Conservation (phyloP, 2,113 vertebrate species). For the Dipodomys spectabilis region DNA sequence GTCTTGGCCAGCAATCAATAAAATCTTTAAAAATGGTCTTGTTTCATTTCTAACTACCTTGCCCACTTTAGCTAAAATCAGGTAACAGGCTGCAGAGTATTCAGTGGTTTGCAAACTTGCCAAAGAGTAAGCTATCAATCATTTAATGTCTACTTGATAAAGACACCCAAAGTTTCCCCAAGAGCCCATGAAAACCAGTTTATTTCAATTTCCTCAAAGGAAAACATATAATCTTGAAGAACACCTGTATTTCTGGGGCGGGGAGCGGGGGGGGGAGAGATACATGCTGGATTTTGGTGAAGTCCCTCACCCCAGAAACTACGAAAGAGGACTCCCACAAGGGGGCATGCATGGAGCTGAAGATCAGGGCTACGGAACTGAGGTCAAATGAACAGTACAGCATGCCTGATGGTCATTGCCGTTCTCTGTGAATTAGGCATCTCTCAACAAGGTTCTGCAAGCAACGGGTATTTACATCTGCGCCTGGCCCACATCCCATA, state of each 20-base stretch:
- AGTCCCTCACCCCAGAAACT: not conserved
- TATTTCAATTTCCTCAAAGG: constrained; percentile 76
- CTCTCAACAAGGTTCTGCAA: constrained; percentile 53
- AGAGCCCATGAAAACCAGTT: constrained; percentile 76
- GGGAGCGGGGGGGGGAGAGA: constrained; percentile 28
- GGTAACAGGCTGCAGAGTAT: constrained; percentile 59
- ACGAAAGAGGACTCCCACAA: constrained; percentile 53
- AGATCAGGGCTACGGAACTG: constrained; percentile 19
- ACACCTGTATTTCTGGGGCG: constrained; percentile 67
- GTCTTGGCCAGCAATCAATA: not conserved
- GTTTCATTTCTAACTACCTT: constrained; percentile 10
- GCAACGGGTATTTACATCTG: constrained; percentile 82
- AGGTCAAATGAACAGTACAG: constrained; percentile 58
- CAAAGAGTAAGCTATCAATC: constrained; percentile 77
- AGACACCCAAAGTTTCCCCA: constrained; percentile 74
- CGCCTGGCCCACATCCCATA: constrained; percentile 72
- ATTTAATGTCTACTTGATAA: constrained; percentile 81
- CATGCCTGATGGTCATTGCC: constrained; percentile 49
- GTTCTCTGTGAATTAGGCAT: constrained; percentile 47
- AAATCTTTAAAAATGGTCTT: constrained; percentile 37
- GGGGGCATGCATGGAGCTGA: constrained; percentile 71
- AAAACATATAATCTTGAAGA: constrained; percentile 74
- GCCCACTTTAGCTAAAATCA: constrained; percentile 74
- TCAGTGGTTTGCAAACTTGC: constrained; percentile 59
- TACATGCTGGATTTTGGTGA: constrained; percentile 73